Percentiles rank a stretch among this genome's conserved stretches.
Evolutionary conservation across 1,140 invertebrate species (phyloP).

Genomic region (Philaenus spumarius): DNA sequence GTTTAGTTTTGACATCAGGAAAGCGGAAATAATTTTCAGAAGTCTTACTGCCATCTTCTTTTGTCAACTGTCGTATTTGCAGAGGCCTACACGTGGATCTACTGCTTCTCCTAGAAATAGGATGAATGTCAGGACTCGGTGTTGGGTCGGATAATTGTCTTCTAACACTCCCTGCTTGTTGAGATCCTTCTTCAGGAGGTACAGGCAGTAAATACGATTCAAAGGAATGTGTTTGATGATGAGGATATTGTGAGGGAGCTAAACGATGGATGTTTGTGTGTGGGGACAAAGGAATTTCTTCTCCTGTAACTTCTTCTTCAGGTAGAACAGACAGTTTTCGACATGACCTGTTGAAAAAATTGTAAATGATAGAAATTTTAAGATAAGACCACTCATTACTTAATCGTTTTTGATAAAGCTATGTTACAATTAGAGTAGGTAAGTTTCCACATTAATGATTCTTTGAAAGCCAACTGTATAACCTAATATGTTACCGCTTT

Average conservation of each 20-base stretch:
- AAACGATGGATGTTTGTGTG: slow-evolving; percentile 2
- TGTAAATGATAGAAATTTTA: not conserved
- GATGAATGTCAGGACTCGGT: not conserved
- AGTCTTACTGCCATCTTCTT: not conserved
- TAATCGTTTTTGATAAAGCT: not conserved
- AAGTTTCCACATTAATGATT: too few relatives aligned
- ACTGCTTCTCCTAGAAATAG: not conserved
- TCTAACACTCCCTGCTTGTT: not conserved
- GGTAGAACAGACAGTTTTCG: slow-evolving; percentile 25
- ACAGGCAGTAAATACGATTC: slow-evolving; percentile 23
- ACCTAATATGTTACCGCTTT: too few relatives aligned
- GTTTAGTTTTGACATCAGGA: slow-evolving; percentile 1
- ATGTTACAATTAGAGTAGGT: too few relatives aligned
- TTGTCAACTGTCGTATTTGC: not conserved
- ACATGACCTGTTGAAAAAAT: slow-evolving; percentile 20
- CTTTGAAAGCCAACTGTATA: too few relatives aligned
- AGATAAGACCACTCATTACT: not conserved
- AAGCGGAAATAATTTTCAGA: slow-evolving; percentile 10
- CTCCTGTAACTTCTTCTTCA: slow-evolving; percentile 21
- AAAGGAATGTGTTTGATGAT: slow-evolving; percentile 26
- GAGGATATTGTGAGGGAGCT: slow-evolving; percentile 10
- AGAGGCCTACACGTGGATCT: slow-evolving; percentile 19
- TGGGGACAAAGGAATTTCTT: slow-evolving; percentile 10
- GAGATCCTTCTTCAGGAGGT: not conserved
- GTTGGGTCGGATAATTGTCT: slow-evolving; percentile 26